Percentiles rank a stretch among this genome's conserved stretches.
phyloP scores from a whole-genome alignment of 2,888 invertebrate genomes.

The Eurois occulta region DNA sequence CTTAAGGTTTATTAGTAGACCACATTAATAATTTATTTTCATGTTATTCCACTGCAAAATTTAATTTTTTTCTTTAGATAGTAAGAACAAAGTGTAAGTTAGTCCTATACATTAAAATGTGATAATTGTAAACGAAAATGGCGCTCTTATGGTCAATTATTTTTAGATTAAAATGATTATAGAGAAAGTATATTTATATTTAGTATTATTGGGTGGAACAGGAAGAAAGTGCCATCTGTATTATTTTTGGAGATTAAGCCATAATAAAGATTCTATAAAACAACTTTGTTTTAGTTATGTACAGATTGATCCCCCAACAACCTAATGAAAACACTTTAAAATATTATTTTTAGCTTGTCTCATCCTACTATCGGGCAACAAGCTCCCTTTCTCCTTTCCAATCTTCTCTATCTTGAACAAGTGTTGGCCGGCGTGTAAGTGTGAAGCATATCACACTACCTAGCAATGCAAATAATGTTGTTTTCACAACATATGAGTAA shows the following conservation, averaged over 20 bases:
- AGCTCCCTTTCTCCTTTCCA: neutral
- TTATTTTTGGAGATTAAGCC: conserved; percentile 58
- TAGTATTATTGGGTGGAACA: conserved; percentile 48
- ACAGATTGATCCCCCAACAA: neutral
- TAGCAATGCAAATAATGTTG: neutral
- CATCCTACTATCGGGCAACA: neutral
- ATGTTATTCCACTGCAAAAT: conserved; percentile 46
- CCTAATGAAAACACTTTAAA: neutral
- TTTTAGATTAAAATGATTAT: conserved; percentile 19
- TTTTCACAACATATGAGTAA: neutral
- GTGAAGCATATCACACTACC: neutral
- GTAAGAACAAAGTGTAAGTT: conserved; percentile 43
- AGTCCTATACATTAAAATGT: conserved; percentile 59
- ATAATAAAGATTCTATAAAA: conserved; percentile 50
- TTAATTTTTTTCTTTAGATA: conserved; percentile 22
- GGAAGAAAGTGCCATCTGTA: conserved; percentile 65
- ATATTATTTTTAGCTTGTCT: neutral
- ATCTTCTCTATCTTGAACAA: neutral
- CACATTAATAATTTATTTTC: conserved; percentile 50
- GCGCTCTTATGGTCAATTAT: conserved; percentile 45
- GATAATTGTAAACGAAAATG: conserved; percentile 58
- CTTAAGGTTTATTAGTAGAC: neutral
- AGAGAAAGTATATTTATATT: conserved; percentile 53
- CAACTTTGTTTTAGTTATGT: conserved; percentile 24
- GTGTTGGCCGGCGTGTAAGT: neutral